A percentile compares a stretch with the other conserved stretches of the same genome.
Conservation (phyloP, 2,797 vertebrate species). For the Intellagama lesueurii region DNA sequence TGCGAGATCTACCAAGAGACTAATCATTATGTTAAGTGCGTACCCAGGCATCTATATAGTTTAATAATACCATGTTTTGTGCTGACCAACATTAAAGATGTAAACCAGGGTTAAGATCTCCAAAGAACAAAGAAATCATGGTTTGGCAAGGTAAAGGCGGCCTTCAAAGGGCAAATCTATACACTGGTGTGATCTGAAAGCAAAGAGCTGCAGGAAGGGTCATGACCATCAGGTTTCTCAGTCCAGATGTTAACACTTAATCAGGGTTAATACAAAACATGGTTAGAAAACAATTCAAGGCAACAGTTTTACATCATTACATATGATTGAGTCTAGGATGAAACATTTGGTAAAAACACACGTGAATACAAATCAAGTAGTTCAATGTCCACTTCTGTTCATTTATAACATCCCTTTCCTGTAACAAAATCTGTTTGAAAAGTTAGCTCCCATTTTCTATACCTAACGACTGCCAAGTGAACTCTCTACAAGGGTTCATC, state of each 20-base stretch:
- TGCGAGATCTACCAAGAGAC: background rate
- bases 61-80: background rate
- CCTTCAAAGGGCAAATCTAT: background rate
- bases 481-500: background rate
- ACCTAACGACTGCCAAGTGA: background rate
- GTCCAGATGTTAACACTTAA: background rate
- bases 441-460: background rate
- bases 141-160: background rate
- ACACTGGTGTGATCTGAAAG: background rate
- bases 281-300: background rate
- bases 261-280: background rate
- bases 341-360: background rate
- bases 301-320: background rate
- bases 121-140: background rate
- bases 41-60: background rate
- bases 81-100: background rate
- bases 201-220: background rate
- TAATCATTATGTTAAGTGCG: background rate
- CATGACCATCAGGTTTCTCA: background rate
- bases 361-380: background rate
- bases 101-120: background rate
- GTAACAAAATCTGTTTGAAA: background rate
- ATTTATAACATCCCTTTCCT: background rate
- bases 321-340: background rate
- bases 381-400: background rate